Evolutionary conservation across 1,140 invertebrate species (phyloP), one percentile per base, ranked within the genome.

Genomic region (Drosophila kikkawai): DNA sequence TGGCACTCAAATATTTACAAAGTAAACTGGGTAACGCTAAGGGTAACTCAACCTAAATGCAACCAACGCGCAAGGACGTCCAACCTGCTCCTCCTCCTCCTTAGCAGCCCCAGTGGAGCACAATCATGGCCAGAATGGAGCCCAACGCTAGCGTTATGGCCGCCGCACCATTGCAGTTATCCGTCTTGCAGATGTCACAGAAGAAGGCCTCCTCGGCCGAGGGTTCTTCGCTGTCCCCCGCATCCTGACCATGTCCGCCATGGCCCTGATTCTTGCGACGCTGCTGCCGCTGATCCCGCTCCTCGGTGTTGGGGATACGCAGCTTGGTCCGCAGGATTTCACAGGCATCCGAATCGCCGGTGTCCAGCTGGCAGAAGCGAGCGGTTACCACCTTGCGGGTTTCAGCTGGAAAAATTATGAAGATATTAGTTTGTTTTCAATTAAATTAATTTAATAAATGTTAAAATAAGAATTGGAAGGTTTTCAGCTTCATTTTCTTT

Each of bases 361-460:
- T 92, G 70, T 92, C 88, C 79, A 92, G 77, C 60, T 92, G 91
- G 59, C 91, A 92, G 41, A 92, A 92, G 17, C 91, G 78, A 5
- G 91, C 91, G 0, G 91, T 92, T 0, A 92, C 91, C 64, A 92
- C 47, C 58, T 84, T 78, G 7, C 57, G 74, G 47, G 77, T 82
- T 17, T 80, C 58, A 17, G 87, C 91, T 92, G 36, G 4, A 32
- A n/a, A 26, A 15, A 6, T 37, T 13, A 12, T 13, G 13, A 0
- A 37, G 32, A 9, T 8, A 37, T 37, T 37, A 12, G 22, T 37
- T 4, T 29, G 4, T 6, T 7, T 29, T 29, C 6, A 29, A 29
- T 3, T 26, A 3, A 26, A 26, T 26, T 26, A 26, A 26, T 26
- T 3, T 3, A 26, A 29, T 6, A 29, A 29, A 29, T 29, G 7